A percentile compares a stretch with the other conserved stretches of the same genome.
Conservation (phyloP, 2,888 invertebrate genomes). For the Caenorhabditis macrosperma region DNA sequence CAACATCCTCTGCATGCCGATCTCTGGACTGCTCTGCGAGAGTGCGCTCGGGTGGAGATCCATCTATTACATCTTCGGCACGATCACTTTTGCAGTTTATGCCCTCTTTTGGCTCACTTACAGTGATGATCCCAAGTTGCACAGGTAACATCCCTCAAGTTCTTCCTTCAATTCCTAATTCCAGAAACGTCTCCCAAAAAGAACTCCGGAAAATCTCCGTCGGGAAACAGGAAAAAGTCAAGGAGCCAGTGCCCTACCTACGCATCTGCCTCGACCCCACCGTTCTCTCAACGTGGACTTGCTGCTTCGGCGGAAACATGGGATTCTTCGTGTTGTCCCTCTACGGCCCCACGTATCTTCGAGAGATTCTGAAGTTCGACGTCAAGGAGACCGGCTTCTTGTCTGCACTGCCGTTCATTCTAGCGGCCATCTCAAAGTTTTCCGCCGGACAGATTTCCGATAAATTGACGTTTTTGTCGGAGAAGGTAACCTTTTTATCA, state of each 20-base stretch:
- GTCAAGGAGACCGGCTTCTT: slow-evolving; percentile 66
- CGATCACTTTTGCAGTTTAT: slow-evolving; percentile 49
- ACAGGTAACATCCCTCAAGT: no score
- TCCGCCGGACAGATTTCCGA: slow-evolving; percentile 68
- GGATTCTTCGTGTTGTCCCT: slow-evolving; percentile 47
- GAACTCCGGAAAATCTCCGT: slow-evolving; percentile 57
- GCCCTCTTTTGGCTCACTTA: slow-evolving; percentile 58
- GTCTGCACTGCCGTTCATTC: slow-evolving; percentile 65
- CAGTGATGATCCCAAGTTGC: slow-evolving; percentile 60
- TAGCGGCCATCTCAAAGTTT: slow-evolving; percentile 61
- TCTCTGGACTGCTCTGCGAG: slow-evolving; percentile 58
- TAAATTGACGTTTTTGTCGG: slow-evolving; percentile 63
- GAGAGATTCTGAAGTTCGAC: slow-evolving; percentile 66
- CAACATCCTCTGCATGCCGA: slow-evolving; percentile 56
- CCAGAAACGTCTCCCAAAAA: slow-evolving; percentile 51
- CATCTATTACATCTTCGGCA: slow-evolving; percentile 58
- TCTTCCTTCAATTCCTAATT: not conserved
- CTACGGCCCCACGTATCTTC: slow-evolving; percentile 59
- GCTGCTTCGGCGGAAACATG: slow-evolving; percentile 46
- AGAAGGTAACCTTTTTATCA: slow-evolving; percentile 38
- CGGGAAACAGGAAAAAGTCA: slow-evolving; percentile 47
- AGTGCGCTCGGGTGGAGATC: slow-evolving; percentile 54
- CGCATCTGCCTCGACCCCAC: slow-evolving; percentile 39
- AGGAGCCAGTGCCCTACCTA: slow-evolving; percentile 56
- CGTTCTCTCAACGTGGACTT: slow-evolving; percentile 40